Base-by-base conservation (phyloP, 2,797 vertebrate genomes). In the Scyliorhinus canicula region DNA sequence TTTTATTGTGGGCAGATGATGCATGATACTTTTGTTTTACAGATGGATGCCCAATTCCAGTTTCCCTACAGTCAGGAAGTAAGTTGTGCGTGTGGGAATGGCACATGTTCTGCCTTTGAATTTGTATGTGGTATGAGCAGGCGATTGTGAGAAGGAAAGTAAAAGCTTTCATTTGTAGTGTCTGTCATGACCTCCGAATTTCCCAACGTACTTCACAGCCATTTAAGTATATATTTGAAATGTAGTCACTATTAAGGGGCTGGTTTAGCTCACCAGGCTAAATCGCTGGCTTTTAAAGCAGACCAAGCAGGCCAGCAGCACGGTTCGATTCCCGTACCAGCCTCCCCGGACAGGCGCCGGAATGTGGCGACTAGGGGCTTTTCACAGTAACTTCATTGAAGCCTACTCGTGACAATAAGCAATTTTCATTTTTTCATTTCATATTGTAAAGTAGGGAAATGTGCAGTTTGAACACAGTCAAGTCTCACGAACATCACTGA, bases 41-140 rank as follows among this genome's bases (percentile, higher is more conserved):
- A 93, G 91, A 93, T 93, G 91, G 91, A 93, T 93, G 91, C 40
- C 40, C 63, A 93, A 28, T 71, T 71, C 93, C 65, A 71, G 65
- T 93, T 71, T 71, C 44, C 44, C 93, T 28, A 50, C 63, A 71
- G 93, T 93, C 93, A 93, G 60, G 93, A 93, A 93, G 63, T 93
- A 71, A 93, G 63, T 93, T 69, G 93, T 93, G 40, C 8, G 26
- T 93, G 57, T 93, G 93, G 65, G 40, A 93, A 93, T 71, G 60
- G 63, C 93, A 93, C 12, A 31, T 93, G 52, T n/a, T 35, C 40
- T 93, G 65, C 44, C 63, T 93, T 63, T 60, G 35, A 63, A 90
- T 90, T 90, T 93, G 67, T 93, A 71, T 47, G 26, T 50, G 28
- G 44, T 47, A 14, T 71, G 93, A 71, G 71, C 44, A 93, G 91